Percentiles rank a stretch among this genome's conserved stretches.
These are phyloP conservation scores for Sinopyrophorus schimmeli DNA, from an alignment of 2,888 invertebrate genomes.

Conservation along the genomic window DNA sequence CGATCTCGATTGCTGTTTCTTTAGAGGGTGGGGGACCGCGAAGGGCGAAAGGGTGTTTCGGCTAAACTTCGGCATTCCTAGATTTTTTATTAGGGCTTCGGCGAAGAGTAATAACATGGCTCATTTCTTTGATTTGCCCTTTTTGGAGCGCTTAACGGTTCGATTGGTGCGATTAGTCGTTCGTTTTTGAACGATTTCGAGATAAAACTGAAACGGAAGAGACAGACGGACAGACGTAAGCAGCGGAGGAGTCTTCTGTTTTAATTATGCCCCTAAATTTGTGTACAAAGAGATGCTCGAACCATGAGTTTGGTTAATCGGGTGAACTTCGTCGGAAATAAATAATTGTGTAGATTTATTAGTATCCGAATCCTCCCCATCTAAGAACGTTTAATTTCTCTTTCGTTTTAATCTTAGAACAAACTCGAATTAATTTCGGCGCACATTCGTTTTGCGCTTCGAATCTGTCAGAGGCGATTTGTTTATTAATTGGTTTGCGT, in stretches of 20 bases:
- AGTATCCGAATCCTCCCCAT: conserved; percentile 23
- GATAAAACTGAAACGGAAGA: conserved; percentile 16
- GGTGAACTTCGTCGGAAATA: conserved; percentile 49
- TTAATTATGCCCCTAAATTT: conserved; percentile 50
- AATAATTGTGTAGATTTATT: conserved; percentile 52
- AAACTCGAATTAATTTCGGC: conserved; percentile 25
- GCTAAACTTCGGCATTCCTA: not conserved
- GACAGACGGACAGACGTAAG: too few relatives aligned
- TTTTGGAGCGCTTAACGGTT: conserved; percentile 30
- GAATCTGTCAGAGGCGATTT: too few relatives aligned
- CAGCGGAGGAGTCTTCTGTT: too few relatives aligned
- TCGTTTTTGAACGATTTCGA: conserved; percentile 16
- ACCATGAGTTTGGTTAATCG: conserved; percentile 46
- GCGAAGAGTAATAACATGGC: conserved; percentile 36
- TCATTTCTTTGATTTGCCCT: conserved; percentile 41
- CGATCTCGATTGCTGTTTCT: conserved; percentile 29
- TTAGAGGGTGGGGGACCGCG: not conserved
- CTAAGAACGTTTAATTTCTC: conserved; percentile 19
- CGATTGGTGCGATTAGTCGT: conserved; percentile 13
- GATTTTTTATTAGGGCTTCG: too few relatives aligned
- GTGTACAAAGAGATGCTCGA: conserved; percentile 47
- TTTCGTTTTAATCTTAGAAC: conserved; percentile 18
- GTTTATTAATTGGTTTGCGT: too few relatives aligned
- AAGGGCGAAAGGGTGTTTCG: not conserved
- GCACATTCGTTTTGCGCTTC: too few relatives aligned